phyloP scores from a whole-genome alignment of 2,888 invertebrate species.

The Drosophila mimica region DNA sequence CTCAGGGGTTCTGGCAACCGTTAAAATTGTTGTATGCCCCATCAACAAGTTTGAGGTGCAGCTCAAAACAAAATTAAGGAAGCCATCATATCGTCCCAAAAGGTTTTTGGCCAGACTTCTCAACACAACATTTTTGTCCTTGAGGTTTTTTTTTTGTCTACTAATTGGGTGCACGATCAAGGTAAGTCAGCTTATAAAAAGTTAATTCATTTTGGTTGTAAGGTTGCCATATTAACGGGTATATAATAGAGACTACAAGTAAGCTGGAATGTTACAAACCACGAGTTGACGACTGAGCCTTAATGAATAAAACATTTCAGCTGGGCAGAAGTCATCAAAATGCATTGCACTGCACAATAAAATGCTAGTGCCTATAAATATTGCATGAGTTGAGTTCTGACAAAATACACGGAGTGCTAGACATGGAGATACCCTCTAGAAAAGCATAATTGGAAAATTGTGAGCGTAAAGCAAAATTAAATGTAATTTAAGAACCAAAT shows the following conservation, averaged over 20 bases:
- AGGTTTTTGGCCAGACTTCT: not conserved
- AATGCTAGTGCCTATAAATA: slow-evolving; percentile 55
- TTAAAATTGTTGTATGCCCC: slow-evolving; percentile 11
- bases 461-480: not conserved
- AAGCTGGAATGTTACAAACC: slow-evolving; percentile 2
- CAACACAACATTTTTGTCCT: not conserved
- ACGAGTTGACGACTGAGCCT: slow-evolving; percentile 17
- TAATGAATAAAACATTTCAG: slow-evolving; percentile 55
- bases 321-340: slow-evolving; percentile 44
- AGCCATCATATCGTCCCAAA: not conserved
- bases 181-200: slow-evolving; percentile 11
- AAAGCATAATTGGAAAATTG: not conserved
- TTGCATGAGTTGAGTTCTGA: slow-evolving; percentile 44
- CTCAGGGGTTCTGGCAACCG: slow-evolving; percentile 10
- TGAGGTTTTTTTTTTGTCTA: not conserved
- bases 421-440: slow-evolving; percentile 13
- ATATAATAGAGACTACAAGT: slow-evolving; percentile 10
- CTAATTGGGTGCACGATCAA: slow-evolving; percentile 18
- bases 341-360: slow-evolving; percentile 56
- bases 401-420: not conserved
- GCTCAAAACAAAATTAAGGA: not conserved
- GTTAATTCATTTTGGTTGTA: not conserved
- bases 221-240: not conserved
- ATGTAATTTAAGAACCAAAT: not conserved
- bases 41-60: slow-evolving; percentile 27